Evolutionary conservation across 23 tunicate species (phyloP), one percentile per base, ranked within the genome.

Genomic region (Halocynthia aurantium): DNA sequence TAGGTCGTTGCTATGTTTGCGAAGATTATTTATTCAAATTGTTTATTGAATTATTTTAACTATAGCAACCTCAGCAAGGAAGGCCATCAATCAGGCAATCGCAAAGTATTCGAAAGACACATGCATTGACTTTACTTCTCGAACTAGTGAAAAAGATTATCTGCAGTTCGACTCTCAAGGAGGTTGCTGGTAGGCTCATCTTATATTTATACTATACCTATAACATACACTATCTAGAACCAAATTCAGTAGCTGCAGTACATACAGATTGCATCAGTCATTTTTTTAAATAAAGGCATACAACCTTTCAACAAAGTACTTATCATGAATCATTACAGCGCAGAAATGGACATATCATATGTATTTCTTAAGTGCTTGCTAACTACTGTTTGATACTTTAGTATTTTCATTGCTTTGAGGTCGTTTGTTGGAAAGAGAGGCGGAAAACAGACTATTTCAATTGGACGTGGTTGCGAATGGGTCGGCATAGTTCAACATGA

Each of bases 391-490:
- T 31, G 4, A 31, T 31, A 31, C 44, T 31, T 31, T 31, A 0
- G 44, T 31, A 31, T 31, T 31, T 31, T 31, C 44, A 31, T 31
- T 31, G 4, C 1, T 31, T 31, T 31, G 11, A 84, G 88, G 88
- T 84, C 88, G 69, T 84, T 68, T 58, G 76, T 84, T 12, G 88
- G 88, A 15, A 53, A 76, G 44, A 53, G 82, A 68, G 81, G 88
- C 53, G 88, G 88, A 12, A 58, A 56, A 10, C 88, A 84, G 57
- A 55, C 52, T 11, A 77, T 84, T 7, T 84, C 88, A 6, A 84
- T 84, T 6, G 88, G 88, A 6, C 19, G 18, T 50, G 82, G 88
- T 20, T 84, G 88, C 20, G 88, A 67, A 55, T 69, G 82, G 88
- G 64, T 54, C 13, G 92, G 85, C 10, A 18, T 76, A 11, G 76